Base-by-base conservation (phyloP, 1,140 invertebrate genomes). In the Calycopis cecrops region DNA sequence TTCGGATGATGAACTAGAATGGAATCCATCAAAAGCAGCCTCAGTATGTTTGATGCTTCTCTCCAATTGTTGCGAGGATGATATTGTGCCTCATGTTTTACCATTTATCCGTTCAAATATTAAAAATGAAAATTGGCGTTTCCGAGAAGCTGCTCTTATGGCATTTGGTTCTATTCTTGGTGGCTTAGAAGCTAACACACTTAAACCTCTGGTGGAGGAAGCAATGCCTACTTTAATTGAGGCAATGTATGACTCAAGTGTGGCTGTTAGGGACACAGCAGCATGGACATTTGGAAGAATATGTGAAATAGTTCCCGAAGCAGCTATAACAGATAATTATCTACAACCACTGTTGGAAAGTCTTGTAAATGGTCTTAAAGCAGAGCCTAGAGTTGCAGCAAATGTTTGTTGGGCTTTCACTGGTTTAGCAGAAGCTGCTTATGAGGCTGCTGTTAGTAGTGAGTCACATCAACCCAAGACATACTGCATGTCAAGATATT, bases 351-450 rank as follows among this genome's bases (percentile, higher is more conserved):
- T 99, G 9, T 81, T 99, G 1, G 94, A 98, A 77, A 95, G 96
- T 62, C 90, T 99, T 17, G 92, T 98, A 0, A 93, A 94, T 68
- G 96, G 96, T 9, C 83, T 99, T 9, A 93, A 93, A 65, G 94
- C 96, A 16, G 98, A 99, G 79, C 97, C 99, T 0, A 89, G 98
- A 33, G 98, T 99, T 0, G 98, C 99, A 11, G 93, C 97, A 0
- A 99, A 99, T 89, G 97, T 99, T n/a, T 99, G 98, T 76, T 99
- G 98, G 98, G 98, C 98, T 0, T 97, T 99, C 67, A 98, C 96
- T 42, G 97, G 97, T 52, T 88, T 99, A n/a, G 97, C 98, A 0
- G 97, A 99, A 87, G 98, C 98, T 7, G 96, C 97, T 16, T 99
- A 97, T 77, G 97, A 99, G 70, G 89, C 91, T 7, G 93, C 92